Evolutionary conservation across 2,113 vertebrate species (phyloP).

Genomic region (Equus przewalskii): DNA sequence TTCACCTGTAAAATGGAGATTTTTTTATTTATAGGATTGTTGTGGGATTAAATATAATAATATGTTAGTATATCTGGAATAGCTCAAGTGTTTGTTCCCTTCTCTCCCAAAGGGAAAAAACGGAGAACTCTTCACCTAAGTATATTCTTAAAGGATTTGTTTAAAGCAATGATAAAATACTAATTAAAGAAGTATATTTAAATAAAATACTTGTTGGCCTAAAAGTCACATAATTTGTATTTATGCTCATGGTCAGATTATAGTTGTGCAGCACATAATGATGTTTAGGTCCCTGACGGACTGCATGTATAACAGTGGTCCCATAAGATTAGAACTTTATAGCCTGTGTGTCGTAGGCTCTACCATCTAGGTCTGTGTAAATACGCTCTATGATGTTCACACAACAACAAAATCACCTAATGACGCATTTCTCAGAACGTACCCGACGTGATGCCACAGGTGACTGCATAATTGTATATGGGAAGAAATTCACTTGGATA

Average conservation of each 20-base stretch:
- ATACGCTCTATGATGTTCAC: too few relatives aligned
- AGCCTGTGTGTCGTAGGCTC: too few relatives aligned
- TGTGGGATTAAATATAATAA: background rate
- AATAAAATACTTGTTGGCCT: background rate
- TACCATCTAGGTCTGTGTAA: too few relatives aligned
- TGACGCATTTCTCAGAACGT: too few relatives aligned
- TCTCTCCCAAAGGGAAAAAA: background rate
- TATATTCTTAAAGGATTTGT: background rate
- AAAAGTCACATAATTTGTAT: background rate
- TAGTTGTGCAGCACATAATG: too few relatives aligned
- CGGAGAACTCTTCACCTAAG: background rate
- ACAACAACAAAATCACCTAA: too few relatives aligned
- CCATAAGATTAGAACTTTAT: too few relatives aligned
- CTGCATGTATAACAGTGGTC: too few relatives aligned
- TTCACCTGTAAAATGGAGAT: background rate
- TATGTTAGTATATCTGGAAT: background rate
- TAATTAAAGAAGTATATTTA: background rate
- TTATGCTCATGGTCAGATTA: background rate
- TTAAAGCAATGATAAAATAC: conserved; percentile 8
- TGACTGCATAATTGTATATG: background rate
- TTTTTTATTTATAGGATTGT: background rate
- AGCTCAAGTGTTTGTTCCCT: background rate
- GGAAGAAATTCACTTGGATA: background rate
- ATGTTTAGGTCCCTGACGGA: too few relatives aligned
- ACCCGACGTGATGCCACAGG: too few relatives aligned